Percentiles rank a stretch among this genome's conserved stretches.
These are phyloP conservation scores for Spodoptera littoralis DNA, from an alignment of 2,888 invertebrate species.

Conservation along the genomic window DNA sequence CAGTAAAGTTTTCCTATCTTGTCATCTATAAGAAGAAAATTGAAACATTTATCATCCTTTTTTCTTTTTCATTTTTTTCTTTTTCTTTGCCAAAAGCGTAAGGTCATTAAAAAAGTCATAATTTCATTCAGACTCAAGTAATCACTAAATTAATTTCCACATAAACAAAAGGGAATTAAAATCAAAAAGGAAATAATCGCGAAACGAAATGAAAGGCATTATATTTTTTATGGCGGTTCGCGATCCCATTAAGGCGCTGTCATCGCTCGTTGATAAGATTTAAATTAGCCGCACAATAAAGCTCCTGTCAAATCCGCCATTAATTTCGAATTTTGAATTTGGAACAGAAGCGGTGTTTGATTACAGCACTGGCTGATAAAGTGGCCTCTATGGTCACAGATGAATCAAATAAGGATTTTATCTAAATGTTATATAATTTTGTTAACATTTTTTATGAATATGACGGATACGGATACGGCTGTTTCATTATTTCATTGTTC, in stretches of 20 bases:
- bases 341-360: conserved; percentile 81
- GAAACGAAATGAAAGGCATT: conserved; percentile 67
- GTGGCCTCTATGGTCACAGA: conserved; percentile 37
- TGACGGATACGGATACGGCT: too few relatives aligned
- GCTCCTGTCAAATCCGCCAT: conserved; percentile 88
- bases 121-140: conserved; percentile 43
- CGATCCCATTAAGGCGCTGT: conserved; percentile 87
- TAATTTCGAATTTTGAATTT: conserved; percentile 85
- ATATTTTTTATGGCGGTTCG: conserved; percentile 80
- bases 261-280: conserved; percentile 88
- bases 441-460: too few relatives aligned
- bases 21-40: too few relatives aligned
- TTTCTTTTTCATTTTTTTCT: too few relatives aligned
- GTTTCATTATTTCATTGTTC: too few relatives aligned
- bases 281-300: conserved; percentile 88
- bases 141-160: conserved; percentile 64
- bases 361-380: conserved; percentile 59
- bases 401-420: conserved; percentile 9
- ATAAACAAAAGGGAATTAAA: conserved; percentile 64
- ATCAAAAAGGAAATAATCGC: conserved; percentile 55
- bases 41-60: too few relatives aligned
- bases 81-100: too few relatives aligned
- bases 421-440: too few relatives aligned
- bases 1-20: too few relatives aligned
- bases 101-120: conserved; percentile 8